Percentiles rank a stretch among this genome's conserved stretches.
Evolutionary conservation across 1,140 invertebrate genomes (phyloP).

Genomic region (Brachionus rubens): DNA sequence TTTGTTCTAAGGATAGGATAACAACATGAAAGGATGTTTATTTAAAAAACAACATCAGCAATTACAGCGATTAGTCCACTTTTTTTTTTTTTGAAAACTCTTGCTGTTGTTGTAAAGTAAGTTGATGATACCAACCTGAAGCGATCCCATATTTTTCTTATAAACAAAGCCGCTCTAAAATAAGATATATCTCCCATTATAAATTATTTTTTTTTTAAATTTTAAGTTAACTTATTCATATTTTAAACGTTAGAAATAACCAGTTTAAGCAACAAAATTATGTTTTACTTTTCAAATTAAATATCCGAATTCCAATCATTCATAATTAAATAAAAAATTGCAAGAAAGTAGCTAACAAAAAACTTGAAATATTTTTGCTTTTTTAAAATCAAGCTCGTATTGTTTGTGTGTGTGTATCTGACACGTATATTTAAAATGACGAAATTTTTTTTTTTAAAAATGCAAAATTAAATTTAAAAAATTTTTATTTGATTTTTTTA

Average conservation of each 20-base stretch:
- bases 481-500: background rate
- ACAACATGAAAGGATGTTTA: background rate
- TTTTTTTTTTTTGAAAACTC: background rate
- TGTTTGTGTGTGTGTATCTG: background rate
- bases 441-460: background rate
- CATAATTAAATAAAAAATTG: slow-evolving; percentile 2
- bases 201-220: background rate
- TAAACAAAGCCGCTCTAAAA: slow-evolving; percentile 18
- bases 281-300: slow-evolving; percentile 6
- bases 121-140: background rate
- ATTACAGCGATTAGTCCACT: background rate
- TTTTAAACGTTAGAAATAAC: slow-evolving; percentile 7
- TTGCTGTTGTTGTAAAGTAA: background rate
- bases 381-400: background rate
- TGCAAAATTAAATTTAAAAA: slow-evolving; percentile 25
- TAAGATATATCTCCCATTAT: slow-evolving; percentile 41
- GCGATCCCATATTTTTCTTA: slow-evolving; percentile 17
- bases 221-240: background rate
- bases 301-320: background rate
- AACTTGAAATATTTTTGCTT: slow-evolving; percentile 19
- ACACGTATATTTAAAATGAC: slow-evolving; percentile 7
- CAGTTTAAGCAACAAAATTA: slow-evolving; percentile 14
- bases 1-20: background rate
- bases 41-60: slow-evolving; percentile 38
- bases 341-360: too few relatives aligned